Evolutionary conservation across 64 coral and sea anemone genomes (phyloP).

Genomic region (Acropora tenuis): DNA sequence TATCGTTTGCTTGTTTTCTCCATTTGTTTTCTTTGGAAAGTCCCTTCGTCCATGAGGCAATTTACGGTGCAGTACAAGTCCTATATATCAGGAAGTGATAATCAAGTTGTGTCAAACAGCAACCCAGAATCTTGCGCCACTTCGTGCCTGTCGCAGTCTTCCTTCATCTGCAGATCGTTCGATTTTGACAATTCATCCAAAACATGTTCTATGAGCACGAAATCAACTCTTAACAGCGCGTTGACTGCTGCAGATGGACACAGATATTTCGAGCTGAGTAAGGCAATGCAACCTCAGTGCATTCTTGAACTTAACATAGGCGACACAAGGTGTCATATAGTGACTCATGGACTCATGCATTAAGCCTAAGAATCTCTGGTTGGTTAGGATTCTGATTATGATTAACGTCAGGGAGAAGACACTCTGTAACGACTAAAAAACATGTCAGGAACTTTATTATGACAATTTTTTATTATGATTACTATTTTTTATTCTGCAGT

Average conservation of each 20-base stretch:
- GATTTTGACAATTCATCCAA: constrained; percentile 67
- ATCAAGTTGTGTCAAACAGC: constrained; percentile 7
- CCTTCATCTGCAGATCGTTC: constrained; percentile 82
- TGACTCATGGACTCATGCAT: too few species aligned
- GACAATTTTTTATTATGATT: too few species aligned
- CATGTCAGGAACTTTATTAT: too few species aligned
- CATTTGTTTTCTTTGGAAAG: neutral
- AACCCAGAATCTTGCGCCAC: constrained; percentile 61
- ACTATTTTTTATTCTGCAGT: too few species aligned
- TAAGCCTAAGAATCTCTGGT: too few species aligned
- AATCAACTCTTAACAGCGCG: constrained; percentile 39
- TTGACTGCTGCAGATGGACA: neutral
- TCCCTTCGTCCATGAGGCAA: constrained; percentile 12
- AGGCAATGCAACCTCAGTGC: constrained; percentile 11
- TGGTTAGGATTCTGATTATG: too few species aligned
- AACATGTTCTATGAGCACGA: constrained; percentile 63
- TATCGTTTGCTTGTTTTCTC: neutral
- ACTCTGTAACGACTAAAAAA: too few species aligned
- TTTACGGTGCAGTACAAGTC: constrained; percentile 57
- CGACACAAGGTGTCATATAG: too few species aligned
- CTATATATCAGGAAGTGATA: constrained; percentile 47
- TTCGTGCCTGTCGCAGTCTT: constrained; percentile 36
- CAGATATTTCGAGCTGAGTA: constrained; percentile 79
- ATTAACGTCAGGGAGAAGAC: too few species aligned
- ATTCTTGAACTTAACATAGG: too few species aligned